These are phyloP conservation scores for Leptura quadrifasciata DNA, from an alignment of 2,888 invertebrate genomes.

Conservation along the genomic window DNA sequence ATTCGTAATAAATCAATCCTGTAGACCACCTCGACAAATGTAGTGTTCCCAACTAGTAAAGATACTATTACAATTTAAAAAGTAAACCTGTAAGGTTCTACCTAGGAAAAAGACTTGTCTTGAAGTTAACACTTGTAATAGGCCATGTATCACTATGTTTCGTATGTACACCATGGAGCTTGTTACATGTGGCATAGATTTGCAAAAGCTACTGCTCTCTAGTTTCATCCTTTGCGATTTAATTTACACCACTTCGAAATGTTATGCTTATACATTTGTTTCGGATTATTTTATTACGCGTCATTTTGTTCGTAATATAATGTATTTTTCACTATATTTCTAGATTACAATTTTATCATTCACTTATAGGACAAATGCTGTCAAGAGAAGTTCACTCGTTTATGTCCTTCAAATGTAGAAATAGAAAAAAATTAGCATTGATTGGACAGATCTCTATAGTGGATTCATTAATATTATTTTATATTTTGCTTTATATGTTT, in stretches of 20 bases:
- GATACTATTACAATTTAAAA: conserved; percentile 44
- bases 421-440: too few species aligned
- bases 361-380: too few species aligned
- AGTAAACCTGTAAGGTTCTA: conserved; percentile 52
- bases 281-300: neutral
- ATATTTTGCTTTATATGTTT: too few species aligned
- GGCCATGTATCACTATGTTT: conserved; percentile 34
- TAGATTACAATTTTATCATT: too few species aligned
- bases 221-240: neutral
- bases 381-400: too few species aligned
- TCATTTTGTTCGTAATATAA: neutral
- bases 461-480: too few species aligned
- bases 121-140: conserved; percentile 55
- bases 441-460: too few species aligned
- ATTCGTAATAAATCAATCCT: conserved; percentile 61
- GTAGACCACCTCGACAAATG: conserved; percentile 60
- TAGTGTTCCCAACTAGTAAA: conserved; percentile 38
- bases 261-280: neutral
- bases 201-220: conserved; percentile 17
- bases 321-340: neutral
- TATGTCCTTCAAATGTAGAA: too few species aligned
- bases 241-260: neutral
- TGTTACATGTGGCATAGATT: conserved; percentile 19
- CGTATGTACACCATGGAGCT: conserved; percentile 11
- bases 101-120: conserved; percentile 55